Evolutionary conservation across 2,888 invertebrate genomes (phyloP).

Genomic region (Dicyrtomina minuta): DNA sequence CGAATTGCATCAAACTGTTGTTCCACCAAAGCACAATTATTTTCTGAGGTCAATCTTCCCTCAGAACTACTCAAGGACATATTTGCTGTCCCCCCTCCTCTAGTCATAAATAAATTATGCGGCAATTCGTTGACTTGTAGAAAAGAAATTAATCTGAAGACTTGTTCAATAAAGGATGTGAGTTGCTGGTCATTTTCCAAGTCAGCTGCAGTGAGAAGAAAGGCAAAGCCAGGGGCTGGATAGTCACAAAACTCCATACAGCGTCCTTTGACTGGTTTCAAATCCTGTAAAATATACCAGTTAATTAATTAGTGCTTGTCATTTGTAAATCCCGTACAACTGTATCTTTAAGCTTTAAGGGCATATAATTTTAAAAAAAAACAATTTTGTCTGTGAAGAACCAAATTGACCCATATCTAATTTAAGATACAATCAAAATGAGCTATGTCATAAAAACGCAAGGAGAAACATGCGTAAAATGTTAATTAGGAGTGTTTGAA

Average conservation of each 20-base stretch:
- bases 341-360: neutral
- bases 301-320: neutral
- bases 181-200: constrained; percentile 55
- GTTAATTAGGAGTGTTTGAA: too few species aligned
- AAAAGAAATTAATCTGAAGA: constrained; percentile 62
- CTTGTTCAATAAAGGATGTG: constrained; percentile 53
- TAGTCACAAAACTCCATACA: constrained; percentile 60
- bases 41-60: too few species aligned
- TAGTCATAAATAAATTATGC: constrained; percentile 68
- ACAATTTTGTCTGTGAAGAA: too few species aligned
- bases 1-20: constrained; percentile 60
- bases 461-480: too few species aligned
- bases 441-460: too few species aligned
- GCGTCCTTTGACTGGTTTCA: constrained; percentile 61
- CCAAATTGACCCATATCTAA: too few species aligned
- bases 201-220: constrained; percentile 62
- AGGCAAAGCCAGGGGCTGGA: constrained; percentile 71
- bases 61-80: too few species aligned
- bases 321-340: neutral
- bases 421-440: too few species aligned
- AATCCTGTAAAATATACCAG: constrained; percentile 59
- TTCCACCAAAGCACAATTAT: too few species aligned
- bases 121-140: constrained; percentile 67
- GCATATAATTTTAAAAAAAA: too few species aligned
- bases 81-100: too few species aligned